phyloP scores from a whole-genome alignment of 1,140 invertebrate genomes.

The Nebria ingens region DNA sequence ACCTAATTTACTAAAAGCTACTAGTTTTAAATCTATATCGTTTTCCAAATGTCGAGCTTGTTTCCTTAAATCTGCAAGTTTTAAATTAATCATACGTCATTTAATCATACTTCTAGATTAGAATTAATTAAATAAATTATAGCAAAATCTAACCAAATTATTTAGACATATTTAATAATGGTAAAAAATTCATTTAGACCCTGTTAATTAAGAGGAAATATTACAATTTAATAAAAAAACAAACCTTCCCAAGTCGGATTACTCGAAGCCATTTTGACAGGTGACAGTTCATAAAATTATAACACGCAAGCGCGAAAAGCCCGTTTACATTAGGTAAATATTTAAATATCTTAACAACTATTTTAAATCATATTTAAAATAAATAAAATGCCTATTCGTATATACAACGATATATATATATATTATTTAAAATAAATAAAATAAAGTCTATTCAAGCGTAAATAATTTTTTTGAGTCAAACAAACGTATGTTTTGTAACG shows the following conservation, averaged over 20 bases:
- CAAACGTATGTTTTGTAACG: not conserved
- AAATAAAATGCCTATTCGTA: not conserved
- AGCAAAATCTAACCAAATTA: too few species aligned
- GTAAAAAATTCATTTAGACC: too few species aligned
- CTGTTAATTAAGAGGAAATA: too few species aligned
- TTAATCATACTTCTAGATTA: too few species aligned
- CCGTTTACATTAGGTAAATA: too few species aligned
- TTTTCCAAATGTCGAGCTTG: conserved; percentile 90
- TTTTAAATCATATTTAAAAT: not conserved
- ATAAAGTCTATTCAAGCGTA: not conserved
- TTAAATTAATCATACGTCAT: too few species aligned
- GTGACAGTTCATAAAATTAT: not conserved
- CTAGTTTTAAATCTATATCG: conserved; percentile 92
- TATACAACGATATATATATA: not conserved
- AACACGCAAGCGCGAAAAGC: not conserved
- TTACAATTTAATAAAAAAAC: too few species aligned
- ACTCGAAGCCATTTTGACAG: not conserved
- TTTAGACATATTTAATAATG: too few species aligned
- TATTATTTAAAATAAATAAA: not conserved
- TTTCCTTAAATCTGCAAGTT: conserved; percentile 80
- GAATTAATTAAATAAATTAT: too few species aligned
- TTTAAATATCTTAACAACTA: not conserved
- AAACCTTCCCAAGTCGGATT: not conserved
- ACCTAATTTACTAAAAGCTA: conserved; percentile 90
- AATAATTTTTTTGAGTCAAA: not conserved